Conservation (phyloP, 2,113 vertebrate species). For the Seriola quinqueradiata region DNA sequence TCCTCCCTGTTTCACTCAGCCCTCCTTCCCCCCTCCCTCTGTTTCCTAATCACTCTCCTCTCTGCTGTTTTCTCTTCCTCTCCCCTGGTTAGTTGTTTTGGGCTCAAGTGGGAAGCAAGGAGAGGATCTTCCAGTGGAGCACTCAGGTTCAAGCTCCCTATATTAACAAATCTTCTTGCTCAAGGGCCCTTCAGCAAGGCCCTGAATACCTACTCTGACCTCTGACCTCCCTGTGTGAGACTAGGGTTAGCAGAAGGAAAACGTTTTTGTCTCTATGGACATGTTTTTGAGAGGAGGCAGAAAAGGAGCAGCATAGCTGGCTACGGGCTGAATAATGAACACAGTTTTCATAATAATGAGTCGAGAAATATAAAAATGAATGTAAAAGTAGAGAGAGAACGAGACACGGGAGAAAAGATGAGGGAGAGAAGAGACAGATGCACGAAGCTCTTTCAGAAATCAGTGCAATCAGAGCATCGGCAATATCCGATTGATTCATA, state of each 20-base stretch:
- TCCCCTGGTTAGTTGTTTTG: conserved; percentile 41
- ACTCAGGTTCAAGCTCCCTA: conserved; percentile 6
- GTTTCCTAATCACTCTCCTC: not conserved
- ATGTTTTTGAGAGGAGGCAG: not conserved
- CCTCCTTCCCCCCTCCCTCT: not conserved
- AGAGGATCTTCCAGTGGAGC: conserved; percentile 30
- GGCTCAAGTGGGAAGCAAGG: conserved; percentile 50
- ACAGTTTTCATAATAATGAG: conserved; percentile 4
- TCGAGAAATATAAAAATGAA: conserved; percentile 1
- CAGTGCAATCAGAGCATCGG: conserved; percentile 57
- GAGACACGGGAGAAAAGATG: not conserved
- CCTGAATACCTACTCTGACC: conserved; percentile 27
- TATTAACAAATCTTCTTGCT: not conserved
- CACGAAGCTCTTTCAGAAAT: conserved; percentile 28
- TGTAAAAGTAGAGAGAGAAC: not conserved
- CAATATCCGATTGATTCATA: conserved; percentile 65
- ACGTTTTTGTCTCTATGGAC: not conserved
- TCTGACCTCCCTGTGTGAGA: conserved; percentile 29
- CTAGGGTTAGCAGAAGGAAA: not conserved
- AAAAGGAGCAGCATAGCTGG: not conserved
- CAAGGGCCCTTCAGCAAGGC: conserved; percentile 45
- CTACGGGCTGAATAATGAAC: conserved; percentile 2
- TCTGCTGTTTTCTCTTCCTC: not conserved
- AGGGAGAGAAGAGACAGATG: not conserved
- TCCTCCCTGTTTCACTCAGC: conserved; percentile 7